These are phyloP conservation scores for Mylabris phalerata DNA, from an alignment of 1,140 invertebrate species.

Conservation along the genomic window DNA sequence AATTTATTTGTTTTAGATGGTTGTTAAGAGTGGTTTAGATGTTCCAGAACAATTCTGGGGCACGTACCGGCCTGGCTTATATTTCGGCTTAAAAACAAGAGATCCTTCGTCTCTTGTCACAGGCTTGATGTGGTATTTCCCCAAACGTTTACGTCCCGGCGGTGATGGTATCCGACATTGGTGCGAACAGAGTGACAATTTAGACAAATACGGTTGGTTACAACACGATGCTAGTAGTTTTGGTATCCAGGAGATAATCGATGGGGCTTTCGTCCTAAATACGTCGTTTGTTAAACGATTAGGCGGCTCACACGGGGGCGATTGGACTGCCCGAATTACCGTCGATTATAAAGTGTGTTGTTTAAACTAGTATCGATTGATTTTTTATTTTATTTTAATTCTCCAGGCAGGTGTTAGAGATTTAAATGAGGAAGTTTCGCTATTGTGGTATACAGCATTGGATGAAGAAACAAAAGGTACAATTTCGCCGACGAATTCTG, in stretches of 20 bases:
- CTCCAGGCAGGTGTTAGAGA: neutral
- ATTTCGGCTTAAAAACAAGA: slow-evolving; percentile 85
- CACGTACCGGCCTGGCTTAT: slow-evolving; percentile 78
- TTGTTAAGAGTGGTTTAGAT: slow-evolving; percentile 58
- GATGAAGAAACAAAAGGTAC: slow-evolving; percentile 61
- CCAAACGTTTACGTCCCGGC: slow-evolving; percentile 55
- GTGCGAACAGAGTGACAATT: slow-evolving; percentile 85
- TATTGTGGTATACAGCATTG: slow-evolving; percentile 71
- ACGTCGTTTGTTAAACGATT: slow-evolving; percentile 86
- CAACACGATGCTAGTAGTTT: slow-evolving; percentile 89
- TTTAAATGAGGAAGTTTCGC: slow-evolving; percentile 51
- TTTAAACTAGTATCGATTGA: neutral
- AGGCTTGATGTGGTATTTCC: slow-evolving; percentile 95
- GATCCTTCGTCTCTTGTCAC: slow-evolving; percentile 81
- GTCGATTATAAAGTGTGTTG: slow-evolving; percentile 55
- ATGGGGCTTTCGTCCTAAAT: slow-evolving; percentile 66
- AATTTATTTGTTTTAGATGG: slow-evolving; percentile 49
- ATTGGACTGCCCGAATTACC: slow-evolving; percentile 85
- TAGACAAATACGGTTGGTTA: slow-evolving; percentile 78
- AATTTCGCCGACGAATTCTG: slow-evolving; percentile 50
- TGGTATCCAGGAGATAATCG: slow-evolving; percentile 85
- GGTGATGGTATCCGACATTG: slow-evolving; percentile 80
- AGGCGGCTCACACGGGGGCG: slow-evolving; percentile 75
- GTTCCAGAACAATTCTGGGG: slow-evolving; percentile 87
- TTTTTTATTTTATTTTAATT: neutral